Evolutionary conservation across 2,113 vertebrate genomes (phyloP), one percentile per base, ranked within the genome.

Genomic region (Turdus rufiventris): DNA sequence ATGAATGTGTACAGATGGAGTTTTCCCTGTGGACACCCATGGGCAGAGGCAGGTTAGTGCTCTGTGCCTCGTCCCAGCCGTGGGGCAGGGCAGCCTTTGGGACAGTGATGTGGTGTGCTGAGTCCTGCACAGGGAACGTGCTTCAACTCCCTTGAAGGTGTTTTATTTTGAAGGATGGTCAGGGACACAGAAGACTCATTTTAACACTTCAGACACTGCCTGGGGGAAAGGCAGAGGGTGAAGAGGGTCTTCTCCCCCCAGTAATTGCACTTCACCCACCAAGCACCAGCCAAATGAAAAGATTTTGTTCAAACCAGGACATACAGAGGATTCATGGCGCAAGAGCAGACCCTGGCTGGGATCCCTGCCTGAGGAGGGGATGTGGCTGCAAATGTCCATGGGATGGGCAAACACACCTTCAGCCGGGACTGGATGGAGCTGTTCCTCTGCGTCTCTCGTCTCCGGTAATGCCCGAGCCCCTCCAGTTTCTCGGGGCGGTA

Each of bases 381-480:
- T 50, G 75, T 74, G 51, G 51, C 58, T 43, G 28, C 1, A 8
- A 24, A 25, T 4, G 4, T 20, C 56, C 42, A 0, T 3, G 23
- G 56, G 38, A 17, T 31, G n/a, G 54, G 77, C 11, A 54, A 58
- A 54, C 43, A 94, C 96, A 99, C 99, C 99, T 91, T 99, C 60
- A 99, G 98, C 33, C 99, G 98, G 75, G 99, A 98, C 96, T 99
- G 98, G 85, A 99, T 98, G 86, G 98, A 99, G n/a, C 97, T 90
- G 61, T 98, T 99, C 73, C 99, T 98, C 95, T 99, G 99, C 2
- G 96, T 97, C 96, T 99, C 99, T 4, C 99, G 98, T 96, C 98
- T 99, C 60, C 96, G 98, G 97, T 99, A 99, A 72, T 99, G 98
- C 68, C 97, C 94, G 12, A 99, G 98, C 14, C 98, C 98, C 95